A percentile compares a stretch with the other conserved stretches of the same genome.
These are phyloP conservation scores for Antrozous pallidus DNA, from an alignment of 2,797 vertebrate species.

Conservation along the genomic window DNA sequence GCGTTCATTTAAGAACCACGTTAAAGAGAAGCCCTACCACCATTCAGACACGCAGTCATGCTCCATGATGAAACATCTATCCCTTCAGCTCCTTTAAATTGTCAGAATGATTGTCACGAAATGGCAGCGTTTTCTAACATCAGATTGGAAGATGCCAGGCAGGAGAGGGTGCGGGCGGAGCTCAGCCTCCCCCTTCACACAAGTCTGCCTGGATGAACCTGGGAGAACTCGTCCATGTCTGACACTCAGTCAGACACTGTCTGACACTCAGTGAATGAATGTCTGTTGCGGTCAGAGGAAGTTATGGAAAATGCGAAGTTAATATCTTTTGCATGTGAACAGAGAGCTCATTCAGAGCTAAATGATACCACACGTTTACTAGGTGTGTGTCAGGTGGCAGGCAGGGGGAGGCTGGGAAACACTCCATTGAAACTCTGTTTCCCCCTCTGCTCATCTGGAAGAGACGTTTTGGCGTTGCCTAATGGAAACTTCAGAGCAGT, in stretches of 20 bases:
- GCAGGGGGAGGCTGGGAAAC: constrained; percentile 60
- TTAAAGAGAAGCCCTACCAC: not conserved
- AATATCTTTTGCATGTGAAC: constrained; percentile 78
- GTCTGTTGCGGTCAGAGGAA: constrained; percentile 32
- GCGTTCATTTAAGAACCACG: not conserved
- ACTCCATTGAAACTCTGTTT: constrained; percentile 77
- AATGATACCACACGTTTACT: constrained; percentile 74
- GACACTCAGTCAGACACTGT: rapidly evolving
- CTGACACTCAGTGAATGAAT: not conserved
- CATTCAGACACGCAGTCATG: not conserved
- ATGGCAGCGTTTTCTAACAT: not conserved
- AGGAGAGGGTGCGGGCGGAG: not conserved
- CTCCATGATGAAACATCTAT: not conserved
- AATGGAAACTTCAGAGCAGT: constrained; percentile 84
- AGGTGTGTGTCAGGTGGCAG: constrained; percentile 54
- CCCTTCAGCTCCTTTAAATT: not conserved
- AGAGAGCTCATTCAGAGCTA: constrained; percentile 60
- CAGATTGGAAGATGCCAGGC: not conserved
- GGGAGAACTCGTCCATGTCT: not conserved
- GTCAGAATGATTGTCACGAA: not conserved
- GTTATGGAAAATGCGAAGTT: constrained; percentile 70
- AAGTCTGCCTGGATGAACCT: not conserved
- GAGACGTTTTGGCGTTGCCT: constrained; percentile 80
- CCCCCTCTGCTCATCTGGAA: constrained; percentile 80
- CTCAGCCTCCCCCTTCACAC: not conserved